These are phyloP conservation scores for Bhutanitis thaidina DNA, from an alignment of 2,888 invertebrate species.

Conservation along the genomic window DNA sequence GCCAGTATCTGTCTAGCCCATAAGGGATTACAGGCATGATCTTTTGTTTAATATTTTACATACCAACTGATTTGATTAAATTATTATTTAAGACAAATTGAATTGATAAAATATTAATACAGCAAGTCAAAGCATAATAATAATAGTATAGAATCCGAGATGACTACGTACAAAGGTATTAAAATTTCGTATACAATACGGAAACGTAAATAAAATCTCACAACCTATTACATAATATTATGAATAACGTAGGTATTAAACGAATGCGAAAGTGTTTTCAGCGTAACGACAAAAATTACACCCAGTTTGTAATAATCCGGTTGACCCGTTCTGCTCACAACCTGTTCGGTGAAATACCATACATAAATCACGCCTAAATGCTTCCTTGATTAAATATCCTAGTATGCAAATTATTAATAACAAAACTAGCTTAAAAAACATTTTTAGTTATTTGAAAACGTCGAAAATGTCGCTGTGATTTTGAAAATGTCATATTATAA, in stretches of 20 bases:
- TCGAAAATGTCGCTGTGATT: constrained; percentile 3
- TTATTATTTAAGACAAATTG: too few relatives aligned
- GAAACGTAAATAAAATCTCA: too few relatives aligned
- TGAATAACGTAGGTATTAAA: not conserved
- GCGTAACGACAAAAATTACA: constrained; percentile 6
- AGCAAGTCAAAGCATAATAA: too few relatives aligned
- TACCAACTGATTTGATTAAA: too few relatives aligned
- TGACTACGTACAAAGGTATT: too few relatives aligned
- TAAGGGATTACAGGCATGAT: too few relatives aligned
- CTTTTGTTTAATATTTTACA: too few relatives aligned
- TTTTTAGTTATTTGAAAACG: constrained; percentile 6
- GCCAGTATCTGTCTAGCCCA: too few relatives aligned
- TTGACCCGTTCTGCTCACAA: constrained; percentile 1
- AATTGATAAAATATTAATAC: too few relatives aligned
- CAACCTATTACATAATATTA: too few relatives aligned
- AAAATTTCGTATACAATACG: too few relatives aligned
- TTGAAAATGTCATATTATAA: constrained; percentile 12
- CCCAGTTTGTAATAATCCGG: constrained; percentile 13
- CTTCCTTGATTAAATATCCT: constrained; percentile 16
- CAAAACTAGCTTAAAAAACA: constrained; percentile 10
- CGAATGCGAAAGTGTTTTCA: not conserved
- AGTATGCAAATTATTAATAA: constrained; percentile 10
- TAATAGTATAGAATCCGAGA: too few relatives aligned
- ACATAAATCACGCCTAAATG: constrained; percentile 1
- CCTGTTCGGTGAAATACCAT: constrained; percentile 10